Base-by-base conservation (phyloP, 2,888 invertebrate species). In the Agrotis segetum region DNA sequence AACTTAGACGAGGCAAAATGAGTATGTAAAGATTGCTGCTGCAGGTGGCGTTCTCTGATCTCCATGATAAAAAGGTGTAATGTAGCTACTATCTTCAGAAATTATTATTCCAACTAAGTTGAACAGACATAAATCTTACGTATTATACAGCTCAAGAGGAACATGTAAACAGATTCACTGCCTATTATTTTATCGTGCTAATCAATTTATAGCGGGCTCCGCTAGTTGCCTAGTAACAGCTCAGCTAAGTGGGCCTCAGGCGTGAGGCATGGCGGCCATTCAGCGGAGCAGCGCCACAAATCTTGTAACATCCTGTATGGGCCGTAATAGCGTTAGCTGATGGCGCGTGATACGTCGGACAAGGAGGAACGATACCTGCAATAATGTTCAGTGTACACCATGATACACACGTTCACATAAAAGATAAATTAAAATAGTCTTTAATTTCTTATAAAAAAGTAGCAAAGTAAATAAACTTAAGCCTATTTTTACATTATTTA, bases 231-330 rank as follows among this genome's bases (percentile, higher is more conserved):
- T 70, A 63, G 67, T 61, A 66, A 70, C 65, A 69, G 71, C 52
- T 64, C 63, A 71, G 75, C 62, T 63, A 60, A 60, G 73, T 68
- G 67, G 34, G 56, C 63, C 52, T 24, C 71, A 49, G 63, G 24
- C 77, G 77, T 83, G 67, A 81, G 29, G 47, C 19, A 83, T 77
- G 66, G 81, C 77, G 44, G 56, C 64, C 73, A 77, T 77, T 83
- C 67, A 60, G 60, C 53, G 52, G 65, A 76, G 74, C 62, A 72
- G 76, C 67, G 63, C 68, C 71, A 79, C 77, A 71, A 81, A 81
- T 77, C 73, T 72, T 59, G 80, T 72, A 69, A 58, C 67, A 71
- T 58, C 21, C 56, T 29, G 40, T 67, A 62, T 61, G 46, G 60
- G 55, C 29, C 52, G 34, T 81, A 68, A 63, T 80, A 29, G 52